A percentile compares a stretch with the other conserved stretches of the same genome.
phyloP scores from a whole-genome alignment of 2,888 invertebrate species.

The Stenolophus ochropezus region DNA sequence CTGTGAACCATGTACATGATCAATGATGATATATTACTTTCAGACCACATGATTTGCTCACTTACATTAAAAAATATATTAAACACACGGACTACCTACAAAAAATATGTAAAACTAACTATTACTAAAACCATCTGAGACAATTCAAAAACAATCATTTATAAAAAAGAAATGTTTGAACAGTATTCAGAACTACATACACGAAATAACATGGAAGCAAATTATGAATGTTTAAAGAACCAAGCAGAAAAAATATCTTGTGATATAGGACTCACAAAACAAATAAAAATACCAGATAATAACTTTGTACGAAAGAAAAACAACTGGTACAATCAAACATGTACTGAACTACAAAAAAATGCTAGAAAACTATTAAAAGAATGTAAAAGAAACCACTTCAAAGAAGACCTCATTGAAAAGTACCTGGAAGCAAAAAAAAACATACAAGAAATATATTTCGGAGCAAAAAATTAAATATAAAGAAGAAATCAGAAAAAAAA shows the following conservation, averaged over 20 bases:
- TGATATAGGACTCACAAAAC: neutral
- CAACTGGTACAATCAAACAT: neutral
- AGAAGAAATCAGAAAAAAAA: constrained; percentile 1
- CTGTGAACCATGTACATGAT: neutral
- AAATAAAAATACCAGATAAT: neutral
- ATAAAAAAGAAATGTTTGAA: neutral
- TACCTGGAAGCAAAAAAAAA: neutral
- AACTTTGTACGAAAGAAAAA: neutral
- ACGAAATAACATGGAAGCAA: neutral
- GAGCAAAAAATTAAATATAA: neutral
- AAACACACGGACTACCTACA: neutral
- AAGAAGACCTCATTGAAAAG: neutral
- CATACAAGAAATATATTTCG: neutral
- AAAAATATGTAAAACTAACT: neutral
- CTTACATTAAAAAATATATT: neutral
- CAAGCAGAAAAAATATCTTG: neutral
- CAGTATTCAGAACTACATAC: neutral
- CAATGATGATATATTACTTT: neutral
- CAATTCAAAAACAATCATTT: neutral
- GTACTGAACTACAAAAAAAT: neutral
- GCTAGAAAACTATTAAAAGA: neutral
- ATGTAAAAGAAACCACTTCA: neutral
- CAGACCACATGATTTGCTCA: neutral
- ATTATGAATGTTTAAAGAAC: neutral
- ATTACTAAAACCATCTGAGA: neutral